Percentiles rank a stretch among this genome's conserved stretches.
Conservation (phyloP, 2,113 vertebrate genomes). For the Odontophorus gujanensis region DNA sequence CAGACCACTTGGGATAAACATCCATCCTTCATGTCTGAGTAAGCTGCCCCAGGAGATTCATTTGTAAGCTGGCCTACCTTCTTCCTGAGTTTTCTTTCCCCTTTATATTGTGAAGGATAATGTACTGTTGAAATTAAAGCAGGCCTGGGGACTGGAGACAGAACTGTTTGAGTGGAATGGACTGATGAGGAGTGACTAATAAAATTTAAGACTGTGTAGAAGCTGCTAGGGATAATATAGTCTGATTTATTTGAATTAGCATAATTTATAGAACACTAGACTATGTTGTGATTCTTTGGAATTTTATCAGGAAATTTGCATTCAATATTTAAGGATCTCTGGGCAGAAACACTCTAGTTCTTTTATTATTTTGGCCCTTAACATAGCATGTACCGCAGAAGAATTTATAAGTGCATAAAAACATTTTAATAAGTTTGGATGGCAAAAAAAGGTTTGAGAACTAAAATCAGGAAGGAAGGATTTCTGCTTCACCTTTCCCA, state of each 20-base stretch:
- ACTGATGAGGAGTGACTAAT: slow-evolving; percentile 65
- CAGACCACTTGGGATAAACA: not conserved
- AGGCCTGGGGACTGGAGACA: slow-evolving; percentile 27
- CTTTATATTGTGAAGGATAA: slow-evolving; percentile 46
- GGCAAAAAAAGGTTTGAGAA: not conserved
- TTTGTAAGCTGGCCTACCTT: slow-evolving; percentile 7
- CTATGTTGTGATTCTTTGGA: slow-evolving; percentile 35
- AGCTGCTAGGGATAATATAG: slow-evolving; percentile 40
- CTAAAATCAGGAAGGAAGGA: not conserved
- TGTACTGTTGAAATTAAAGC: slow-evolving; percentile 43
- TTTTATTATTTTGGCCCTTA: slow-evolving; percentile 57
- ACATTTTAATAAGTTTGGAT: slow-evolving; percentile 30
- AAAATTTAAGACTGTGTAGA: slow-evolving; percentile 58
- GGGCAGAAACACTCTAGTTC: slow-evolving; percentile 14
- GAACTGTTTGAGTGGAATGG: slow-evolving; percentile 57
- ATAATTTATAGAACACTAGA: slow-evolving; percentile 50
- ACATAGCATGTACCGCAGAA: not conserved
- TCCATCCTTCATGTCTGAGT: not conserved
- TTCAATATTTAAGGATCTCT: slow-evolving; percentile 58
- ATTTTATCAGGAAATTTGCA: slow-evolving; percentile 63
- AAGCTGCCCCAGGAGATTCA: slow-evolving; percentile 6
- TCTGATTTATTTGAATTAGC: slow-evolving; percentile 64
- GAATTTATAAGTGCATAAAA: slow-evolving; percentile 34
- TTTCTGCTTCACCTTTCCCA: slow-evolving; percentile 20
- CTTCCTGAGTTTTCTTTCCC: slow-evolving; percentile 35